Base-by-base conservation (phyloP, 2,888 invertebrate species). In the Blastobasis adustella region DNA sequence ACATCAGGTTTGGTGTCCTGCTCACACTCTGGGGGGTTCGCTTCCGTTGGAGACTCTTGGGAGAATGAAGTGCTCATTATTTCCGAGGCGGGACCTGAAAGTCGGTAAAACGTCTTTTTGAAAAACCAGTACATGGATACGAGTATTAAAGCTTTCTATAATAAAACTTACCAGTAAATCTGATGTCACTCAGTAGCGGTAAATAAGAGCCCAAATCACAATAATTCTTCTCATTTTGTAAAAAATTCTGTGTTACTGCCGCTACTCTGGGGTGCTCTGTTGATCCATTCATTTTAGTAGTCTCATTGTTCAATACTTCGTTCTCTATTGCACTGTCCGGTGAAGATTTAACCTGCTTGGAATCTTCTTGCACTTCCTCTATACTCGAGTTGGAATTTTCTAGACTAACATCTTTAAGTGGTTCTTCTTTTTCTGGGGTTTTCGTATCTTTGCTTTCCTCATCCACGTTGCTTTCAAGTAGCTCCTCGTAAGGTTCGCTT, bases 161-260 rank as follows among this genome's bases (percentile, higher is more conserved):
- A 49, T 42, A 39, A 43, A 8, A 71, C 81, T 74, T 52, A 87
- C 88, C 88, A 56, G 87, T 84, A 63, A 88, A 88, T 71, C 85
- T 75, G 37, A 88, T 87, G 65, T 87, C 88, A 69, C 76, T 82
- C 54, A 88, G 66, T 45, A 86, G 55, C 4, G 86, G 86, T 46
- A 83, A 64, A 61, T 73, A 86, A 4, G 74, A 65, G 57, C 84
- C 79, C 0, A 79, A 58, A 48, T 79, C 73, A 54, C 84, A 85
- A 55, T 83, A 90, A 9, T 86, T 86, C 65, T 90, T 90, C 54
- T 89, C 90, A 41, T 89, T 88, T 52, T 81, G 78, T 54, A 89
- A 79, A 69, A 89, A 88, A 63, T 81, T 73, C 57, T 83, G 76
- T 5, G 87, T 86, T 2, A 76, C 76, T 2, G 71, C 63, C 1